phyloP scores from a whole-genome alignment of 1,140 invertebrate species.

The Drosophila arizonae region DNA sequence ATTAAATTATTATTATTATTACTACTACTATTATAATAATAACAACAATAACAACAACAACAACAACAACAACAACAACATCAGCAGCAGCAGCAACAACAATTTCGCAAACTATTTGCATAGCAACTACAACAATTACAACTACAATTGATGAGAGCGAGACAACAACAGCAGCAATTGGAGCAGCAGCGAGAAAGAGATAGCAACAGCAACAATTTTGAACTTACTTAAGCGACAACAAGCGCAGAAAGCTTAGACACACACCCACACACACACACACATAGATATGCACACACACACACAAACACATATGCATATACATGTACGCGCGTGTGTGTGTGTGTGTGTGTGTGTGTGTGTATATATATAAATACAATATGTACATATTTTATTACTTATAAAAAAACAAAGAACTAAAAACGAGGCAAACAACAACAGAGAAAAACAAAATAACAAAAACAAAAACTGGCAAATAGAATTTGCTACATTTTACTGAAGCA shows the following conservation, averaged over 20 bases:
- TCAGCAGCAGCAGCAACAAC: constrained; percentile 39
- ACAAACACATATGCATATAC: constrained; percentile 45
- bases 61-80: constrained; percentile 37
- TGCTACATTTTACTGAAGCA: constrained; percentile 44
- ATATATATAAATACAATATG: constrained; percentile 61
- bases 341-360: constrained; percentile 30
- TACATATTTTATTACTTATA: constrained; percentile 79
- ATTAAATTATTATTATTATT: constrained; percentile 83
- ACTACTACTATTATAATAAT: constrained; percentile 82
- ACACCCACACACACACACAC: constrained; percentile 18
- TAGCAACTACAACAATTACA: constrained; percentile 55
- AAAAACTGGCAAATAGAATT: constrained; percentile 43
- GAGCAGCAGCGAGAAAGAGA: constrained; percentile 26
- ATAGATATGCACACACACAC: constrained; percentile 37
- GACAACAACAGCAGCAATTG: constrained; percentile 31
- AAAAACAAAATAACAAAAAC: constrained; percentile 18
- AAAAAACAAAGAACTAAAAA: constrained; percentile 43
- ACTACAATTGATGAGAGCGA: constrained; percentile 64
- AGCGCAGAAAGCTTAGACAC: constrained; percentile 34
- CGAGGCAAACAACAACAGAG: constrained; percentile 59
- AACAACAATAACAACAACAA: constrained; percentile 74
- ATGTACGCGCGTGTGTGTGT: constrained; percentile 12
- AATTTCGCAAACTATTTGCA: too few species aligned
- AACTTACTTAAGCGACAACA: constrained; percentile 63
- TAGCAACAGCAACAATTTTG: constrained; percentile 62